Base-by-base conservation (phyloP, 1,140 invertebrate species). In the Sesamia nonagrioides region DNA sequence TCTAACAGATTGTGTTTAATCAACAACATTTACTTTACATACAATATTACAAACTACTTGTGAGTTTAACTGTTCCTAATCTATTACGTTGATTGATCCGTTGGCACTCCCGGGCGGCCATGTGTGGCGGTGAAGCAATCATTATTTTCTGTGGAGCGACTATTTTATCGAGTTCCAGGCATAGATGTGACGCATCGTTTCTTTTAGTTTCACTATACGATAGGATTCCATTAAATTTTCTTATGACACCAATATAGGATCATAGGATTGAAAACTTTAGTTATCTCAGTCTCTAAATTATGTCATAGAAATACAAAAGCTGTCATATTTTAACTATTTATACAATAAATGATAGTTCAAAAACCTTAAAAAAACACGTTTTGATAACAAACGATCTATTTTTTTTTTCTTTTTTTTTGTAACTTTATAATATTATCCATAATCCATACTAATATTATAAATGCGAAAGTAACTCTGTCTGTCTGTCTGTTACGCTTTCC, bases 41-140 rank as follows among this genome's bases (percentile, higher is more conserved):
- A 40, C 35, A 40, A 60, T 66, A 42, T 66, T 66, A 42, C 37
- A 66, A 66, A 66, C 37, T 56, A 72, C 13, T 58, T 33, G 40
- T 42, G 37, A 50, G 2, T 61, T 48, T 5, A 61, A 75, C 15
- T 61, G 56, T 35, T 42, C 13, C 15, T 45, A 21, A 50, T 75
- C 73, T 50, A 61, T 75, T 58, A 75, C 15, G 35, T 50, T 75
- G 73, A 75, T 63, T 35, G 73, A 61, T 50, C 71, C 68, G 50
- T 71, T 71, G 54, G 54, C 61, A 77, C 27, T 42, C 60, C 37
- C 61, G 40, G 33, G 17, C 45, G 52, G 63, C 63, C 48, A 69
- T 56, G 40, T 58, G 63, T 77, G 54, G 35, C 54, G 48, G 61
- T 77, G 52, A 69, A 58, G 66, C 50, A 58, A 69, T 69, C 50